A percentile compares a stretch with the other conserved stretches of the same genome.
Evolutionary conservation across 1,140 invertebrate species (phyloP).

Genomic region (Lasioglossum albipes): DNA sequence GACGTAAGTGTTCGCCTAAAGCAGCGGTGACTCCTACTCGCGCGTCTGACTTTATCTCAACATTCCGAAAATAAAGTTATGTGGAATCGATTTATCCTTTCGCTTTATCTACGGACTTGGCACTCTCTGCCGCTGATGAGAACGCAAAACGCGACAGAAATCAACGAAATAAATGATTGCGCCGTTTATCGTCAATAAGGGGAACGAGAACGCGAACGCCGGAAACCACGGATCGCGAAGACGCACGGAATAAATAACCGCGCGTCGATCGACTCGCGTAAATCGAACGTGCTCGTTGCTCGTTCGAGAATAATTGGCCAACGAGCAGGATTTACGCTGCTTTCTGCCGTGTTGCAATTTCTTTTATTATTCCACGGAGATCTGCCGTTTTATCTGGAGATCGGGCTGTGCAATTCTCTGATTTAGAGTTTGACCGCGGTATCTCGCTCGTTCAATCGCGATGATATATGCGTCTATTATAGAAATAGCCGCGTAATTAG

Average conservation of each 20-base stretch:
- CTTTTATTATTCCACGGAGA: background rate
- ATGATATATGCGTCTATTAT: background rate
- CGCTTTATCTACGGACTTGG: background rate
- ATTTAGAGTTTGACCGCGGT: background rate
- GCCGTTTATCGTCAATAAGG: too few species aligned
- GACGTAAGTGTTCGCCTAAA: constrained; percentile 32
- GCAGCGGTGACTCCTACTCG: constrained; percentile 21
- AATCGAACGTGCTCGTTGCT: background rate
- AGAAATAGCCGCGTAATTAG: constrained; percentile 25
- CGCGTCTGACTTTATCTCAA: constrained; percentile 20
- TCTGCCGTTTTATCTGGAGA: constrained; percentile 5
- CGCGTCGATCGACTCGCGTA: background rate
- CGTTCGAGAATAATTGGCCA: constrained; percentile 8
- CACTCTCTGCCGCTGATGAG: too few species aligned
- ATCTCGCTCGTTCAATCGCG: background rate
- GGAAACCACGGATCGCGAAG: background rate
- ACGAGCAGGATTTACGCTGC: constrained; percentile 9
- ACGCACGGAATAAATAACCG: too few species aligned
- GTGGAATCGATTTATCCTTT: background rate
- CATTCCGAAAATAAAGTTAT: constrained; percentile 37
- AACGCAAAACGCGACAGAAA: background rate
- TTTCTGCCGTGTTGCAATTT: background rate
- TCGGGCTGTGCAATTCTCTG: constrained; percentile 2
- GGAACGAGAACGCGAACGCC: background rate
- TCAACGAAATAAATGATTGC: background rate